Evolutionary conservation across 2,797 vertebrate species (phyloP).

Genomic region (Telmatherina bonti): DNA sequence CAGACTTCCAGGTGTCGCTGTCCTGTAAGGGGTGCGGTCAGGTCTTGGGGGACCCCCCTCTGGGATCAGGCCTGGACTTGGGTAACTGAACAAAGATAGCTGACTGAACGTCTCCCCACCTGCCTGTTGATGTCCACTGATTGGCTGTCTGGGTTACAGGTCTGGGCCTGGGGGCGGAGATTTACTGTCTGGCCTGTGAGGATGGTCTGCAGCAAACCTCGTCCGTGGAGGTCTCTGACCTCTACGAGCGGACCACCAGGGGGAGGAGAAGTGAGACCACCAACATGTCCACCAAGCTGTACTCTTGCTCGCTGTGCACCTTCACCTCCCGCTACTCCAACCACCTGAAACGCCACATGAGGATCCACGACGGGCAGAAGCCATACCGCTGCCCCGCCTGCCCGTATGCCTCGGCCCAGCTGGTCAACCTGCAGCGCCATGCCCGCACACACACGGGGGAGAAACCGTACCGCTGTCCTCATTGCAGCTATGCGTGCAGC

Average conservation of each 20-base stretch:
- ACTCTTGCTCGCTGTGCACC: constrained; percentile 91
- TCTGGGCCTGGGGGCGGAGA: constrained; percentile 77
- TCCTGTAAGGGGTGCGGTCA: constrained; percentile 89
- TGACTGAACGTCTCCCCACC: no score
- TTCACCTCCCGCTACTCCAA: constrained; percentile 97
- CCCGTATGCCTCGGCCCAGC: constrained; percentile 94
- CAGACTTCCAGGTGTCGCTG: constrained; percentile 76
- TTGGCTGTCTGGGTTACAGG: constrained; percentile 56
- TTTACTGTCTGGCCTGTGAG: constrained; percentile 81
- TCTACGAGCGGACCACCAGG: constrained; percentile 10
- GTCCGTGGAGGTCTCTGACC: constrained; percentile 15
- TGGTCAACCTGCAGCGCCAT: constrained; percentile 96
- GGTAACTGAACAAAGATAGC: constrained; percentile 44
- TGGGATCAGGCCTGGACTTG: constrained; percentile 81
- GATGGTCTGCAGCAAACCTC: constrained; percentile 50
- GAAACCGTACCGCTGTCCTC: constrained; percentile 92
- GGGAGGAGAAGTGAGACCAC: constrained; percentile 23
- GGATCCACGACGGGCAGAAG: constrained; percentile 96
- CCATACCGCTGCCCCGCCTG: constrained; percentile 92
- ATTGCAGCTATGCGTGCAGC: constrained; percentile 95
- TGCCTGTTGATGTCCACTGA: background rate
- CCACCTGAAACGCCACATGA: constrained; percentile 98
- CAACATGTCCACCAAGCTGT: constrained; percentile 76
- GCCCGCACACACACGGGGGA: constrained; percentile 95
- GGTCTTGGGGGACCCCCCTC: constrained; percentile 78